phyloP scores from a whole-genome alignment of 2,888 invertebrate species.

The Athripsodes cinereus region DNA sequence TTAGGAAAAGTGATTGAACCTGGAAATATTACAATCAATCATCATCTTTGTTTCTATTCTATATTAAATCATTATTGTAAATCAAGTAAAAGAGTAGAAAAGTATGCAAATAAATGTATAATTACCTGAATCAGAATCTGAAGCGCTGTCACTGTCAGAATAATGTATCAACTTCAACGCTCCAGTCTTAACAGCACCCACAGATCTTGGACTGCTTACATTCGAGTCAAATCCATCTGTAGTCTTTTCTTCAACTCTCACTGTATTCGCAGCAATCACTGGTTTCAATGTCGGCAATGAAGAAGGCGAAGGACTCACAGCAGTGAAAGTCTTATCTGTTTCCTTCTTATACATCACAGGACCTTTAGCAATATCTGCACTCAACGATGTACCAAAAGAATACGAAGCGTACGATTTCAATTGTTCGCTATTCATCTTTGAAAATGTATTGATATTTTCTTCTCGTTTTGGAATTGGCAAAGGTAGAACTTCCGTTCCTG shows the following conservation, averaged over 20 bases:
- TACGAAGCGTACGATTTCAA: conserved; percentile 17
- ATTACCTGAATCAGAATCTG: conserved; percentile 32
- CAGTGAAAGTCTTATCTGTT: conserved; percentile 25
- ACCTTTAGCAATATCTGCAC: conserved; percentile 30
- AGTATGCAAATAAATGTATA: not conserved
- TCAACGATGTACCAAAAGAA: conserved; percentile 27
- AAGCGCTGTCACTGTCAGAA: conserved; percentile 45
- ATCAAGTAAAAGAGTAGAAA: not conserved
- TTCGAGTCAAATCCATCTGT: conserved; percentile 13
- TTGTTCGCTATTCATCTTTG: conserved; percentile 16
- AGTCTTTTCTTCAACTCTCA: not conserved
- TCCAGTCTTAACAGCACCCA: conserved; percentile 32
- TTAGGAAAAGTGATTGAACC: not conserved
- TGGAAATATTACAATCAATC: not conserved
- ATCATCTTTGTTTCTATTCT: too few species aligned
- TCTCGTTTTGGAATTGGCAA: conserved; percentile 30
- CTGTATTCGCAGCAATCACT: not conserved
- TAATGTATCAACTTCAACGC: conserved; percentile 52
- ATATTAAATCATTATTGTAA: too few species aligned
- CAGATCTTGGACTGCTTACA: conserved; percentile 20
- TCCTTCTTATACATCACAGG: conserved; percentile 41
- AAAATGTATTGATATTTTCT: conserved; percentile 16
- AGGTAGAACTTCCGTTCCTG: conserved; percentile 38
- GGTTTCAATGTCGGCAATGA: not conserved
- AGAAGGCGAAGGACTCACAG: not conserved